phyloP scores from a whole-genome alignment of 2,797 vertebrate species.

The Pagetopsis macropterus region DNA sequence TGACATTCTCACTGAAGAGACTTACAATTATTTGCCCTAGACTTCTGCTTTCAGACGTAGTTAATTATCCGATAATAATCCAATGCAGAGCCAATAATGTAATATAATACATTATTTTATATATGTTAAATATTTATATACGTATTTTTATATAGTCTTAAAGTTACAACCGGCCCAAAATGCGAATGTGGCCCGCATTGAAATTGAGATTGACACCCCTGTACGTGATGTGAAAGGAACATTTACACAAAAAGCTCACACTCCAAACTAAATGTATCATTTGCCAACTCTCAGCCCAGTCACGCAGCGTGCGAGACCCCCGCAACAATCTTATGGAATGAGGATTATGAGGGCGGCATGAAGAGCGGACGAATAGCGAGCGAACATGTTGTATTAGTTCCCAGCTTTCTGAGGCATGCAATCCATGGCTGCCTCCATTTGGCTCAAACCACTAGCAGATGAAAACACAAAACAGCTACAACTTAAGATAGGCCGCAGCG shows the following conservation, averaged over 20 bases:
- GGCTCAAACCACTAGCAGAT: conserved; percentile 80
- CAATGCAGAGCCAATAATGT: no score
- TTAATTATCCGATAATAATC: no score
- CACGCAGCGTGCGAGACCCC: conserved; percentile 37
- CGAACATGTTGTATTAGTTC: conserved; percentile 77
- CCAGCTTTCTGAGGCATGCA: conserved; percentile 79
- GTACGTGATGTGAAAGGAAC: neutral
- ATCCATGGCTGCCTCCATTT: conserved; percentile 78
- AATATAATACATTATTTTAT: no score
- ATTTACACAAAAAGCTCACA: conserved; percentile 9
- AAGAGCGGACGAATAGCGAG: conserved; percentile 64
- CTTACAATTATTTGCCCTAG: no score
- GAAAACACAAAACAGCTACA: conserved; percentile 82
- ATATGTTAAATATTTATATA: no score
- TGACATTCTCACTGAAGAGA: no score
- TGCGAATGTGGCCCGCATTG: no score
- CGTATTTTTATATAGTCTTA: no score
- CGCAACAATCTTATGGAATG: conserved; percentile 54
- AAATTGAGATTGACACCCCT: no score
- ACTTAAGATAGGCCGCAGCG: conserved; percentile 65
- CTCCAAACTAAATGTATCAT: conserved; percentile 31
- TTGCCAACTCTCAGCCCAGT: conserved; percentile 32
- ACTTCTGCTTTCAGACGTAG: no score
- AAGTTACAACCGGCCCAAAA: no score
- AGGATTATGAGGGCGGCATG: conserved; percentile 58